Base-by-base conservation (phyloP, 2,888 invertebrate genomes). In the Nemotelus nigrinus region DNA sequence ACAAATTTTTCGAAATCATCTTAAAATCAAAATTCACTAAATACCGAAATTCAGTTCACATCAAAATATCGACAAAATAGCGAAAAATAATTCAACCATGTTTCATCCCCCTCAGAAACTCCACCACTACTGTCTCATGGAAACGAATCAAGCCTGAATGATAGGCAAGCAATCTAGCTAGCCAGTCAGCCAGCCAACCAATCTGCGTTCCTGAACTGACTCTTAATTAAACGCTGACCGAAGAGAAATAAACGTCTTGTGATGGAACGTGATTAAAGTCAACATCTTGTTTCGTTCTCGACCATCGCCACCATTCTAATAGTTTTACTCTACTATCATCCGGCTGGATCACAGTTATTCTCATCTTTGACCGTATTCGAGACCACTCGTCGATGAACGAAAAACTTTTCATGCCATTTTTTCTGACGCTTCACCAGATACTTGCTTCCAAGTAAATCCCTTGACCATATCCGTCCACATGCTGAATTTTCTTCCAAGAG, bases 191-290 rank as follows among this genome's bases (percentile, higher is more conserved):
- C 25, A 25, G 25, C 25, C 25, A 25, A 25, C 65, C 76, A 76
- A 76, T 76, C 76, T 65, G 76, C 76, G 78, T 76, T 77, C 80
- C 78, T 80, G 80, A 78, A 78, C 77, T 80, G 80, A 80, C 80
- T 80, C 78, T 78, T 80, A 80, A 80, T 80, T 80, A 80, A 80
- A 80, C 78, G 80, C 78, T 78, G 80, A 80, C 77, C 78, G 77
- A 79, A 79, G 78, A 78, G 77, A 78, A 77, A 78, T 79, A 78
- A 77, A 78, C 80, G 78, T 79, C 79, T 80, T 79, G 76, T 78
- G 78, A 79, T 79, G 79, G 79, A 78, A 80, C 80, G 80, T 80
- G 80, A 80, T 80, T 80, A 79, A 80, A 80, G 79, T 79, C 79
- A 80, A 80, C 80, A 80, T 80, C 79, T 80, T 80, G 80, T 79